Evolutionary conservation across 1,140 invertebrate species (phyloP), one percentile per base, ranked within the genome.

Genomic region (Aphelinus certus): DNA sequence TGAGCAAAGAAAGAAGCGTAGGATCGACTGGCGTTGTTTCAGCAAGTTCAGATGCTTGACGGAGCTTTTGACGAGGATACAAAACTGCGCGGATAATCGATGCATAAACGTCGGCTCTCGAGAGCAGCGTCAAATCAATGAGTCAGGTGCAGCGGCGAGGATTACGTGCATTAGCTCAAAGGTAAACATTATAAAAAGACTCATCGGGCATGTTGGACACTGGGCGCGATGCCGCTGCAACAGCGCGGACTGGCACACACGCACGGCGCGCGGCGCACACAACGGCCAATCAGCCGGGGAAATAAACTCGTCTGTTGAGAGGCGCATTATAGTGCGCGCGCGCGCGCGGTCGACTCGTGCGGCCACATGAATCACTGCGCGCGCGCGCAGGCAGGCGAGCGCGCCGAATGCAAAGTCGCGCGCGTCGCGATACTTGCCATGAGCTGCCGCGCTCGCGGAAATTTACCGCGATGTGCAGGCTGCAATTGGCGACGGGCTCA

Each of bases 391-490:
- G 26, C 26, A 26, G 26, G 48, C 51, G 58, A n/a, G 73, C 61
- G 53, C 55, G 60, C 53, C 56, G 49, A 58, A 45, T 69, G 73
- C 73, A 76, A 77, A 69, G 78, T 79, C 76, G 77, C 75, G 26
- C 26, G 26, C 26, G 26, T 26, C 26, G 26, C 26, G 26, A 26
- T 26, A 26, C 26, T 26, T 26, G 26, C 26, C 26, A 26, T 70
- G 77, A 71, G 61, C 58, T 47, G 61, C 48, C 61, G 43, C 42
- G 42, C 26, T 26, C 2, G 57, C n/a, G 61, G 26, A 42, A 26
- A 68, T 47, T 26, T 48, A 48, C 7, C 1, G 43, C 7, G 71
- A n/a, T 57, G 53, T 47, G 48, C 43, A 73, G 43, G 71, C 3
- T 46, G 26, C 26, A 26, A 26, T 26, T 26, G 26, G 26, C 43